Evolutionary conservation across 2,888 invertebrate species (phyloP).

Genomic region (Choreutis nemorana): DNA sequence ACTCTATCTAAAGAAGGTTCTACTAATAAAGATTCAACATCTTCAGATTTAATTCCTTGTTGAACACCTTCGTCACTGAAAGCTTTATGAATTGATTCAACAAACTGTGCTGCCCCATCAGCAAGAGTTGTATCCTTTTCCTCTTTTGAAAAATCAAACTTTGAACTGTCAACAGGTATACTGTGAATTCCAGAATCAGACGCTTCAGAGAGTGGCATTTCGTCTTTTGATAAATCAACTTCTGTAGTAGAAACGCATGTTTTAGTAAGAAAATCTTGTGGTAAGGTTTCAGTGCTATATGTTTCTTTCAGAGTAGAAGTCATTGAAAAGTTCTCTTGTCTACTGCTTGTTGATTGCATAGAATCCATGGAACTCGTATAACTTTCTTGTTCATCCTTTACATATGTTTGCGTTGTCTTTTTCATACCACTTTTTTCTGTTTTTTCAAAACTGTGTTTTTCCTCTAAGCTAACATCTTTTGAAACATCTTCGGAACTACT

Average conservation of each 20-base stretch:
- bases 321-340: slow-evolving; percentile 14
- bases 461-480: slow-evolving; percentile 50
- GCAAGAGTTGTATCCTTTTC: slow-evolving; percentile 16
- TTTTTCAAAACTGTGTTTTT: slow-evolving; percentile 49
- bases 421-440: slow-evolving; percentile 38
- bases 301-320: slow-evolving; percentile 20
- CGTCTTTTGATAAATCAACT: slow-evolving; percentile 23
- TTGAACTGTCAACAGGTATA: slow-evolving; percentile 25
- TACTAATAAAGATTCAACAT: slow-evolving; percentile 25
- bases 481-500: slow-evolving; percentile 52
- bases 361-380: slow-evolving; percentile 15
- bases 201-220: slow-evolving; percentile 26
- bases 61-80: slow-evolving; percentile 42
- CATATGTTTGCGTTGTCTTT: slow-evolving; percentile 1
- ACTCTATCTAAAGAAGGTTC: slow-evolving; percentile 35
- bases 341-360: slow-evolving; percentile 18
- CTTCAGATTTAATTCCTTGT: slow-evolving; percentile 52
- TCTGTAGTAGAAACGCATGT: slow-evolving; percentile 12
- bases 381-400: slow-evolving; percentile 6
- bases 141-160: slow-evolving; percentile 10
- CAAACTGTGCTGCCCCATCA: slow-evolving; percentile 27
- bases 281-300: slow-evolving; percentile 5
- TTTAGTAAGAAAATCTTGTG: slow-evolving; percentile 6
- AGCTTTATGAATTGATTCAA: slow-evolving; percentile 47
- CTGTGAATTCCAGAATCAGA: slow-evolving; percentile 37